These are phyloP conservation scores for Euclidia mi DNA, from an alignment of 2,888 invertebrate species.

Conservation along the genomic window DNA sequence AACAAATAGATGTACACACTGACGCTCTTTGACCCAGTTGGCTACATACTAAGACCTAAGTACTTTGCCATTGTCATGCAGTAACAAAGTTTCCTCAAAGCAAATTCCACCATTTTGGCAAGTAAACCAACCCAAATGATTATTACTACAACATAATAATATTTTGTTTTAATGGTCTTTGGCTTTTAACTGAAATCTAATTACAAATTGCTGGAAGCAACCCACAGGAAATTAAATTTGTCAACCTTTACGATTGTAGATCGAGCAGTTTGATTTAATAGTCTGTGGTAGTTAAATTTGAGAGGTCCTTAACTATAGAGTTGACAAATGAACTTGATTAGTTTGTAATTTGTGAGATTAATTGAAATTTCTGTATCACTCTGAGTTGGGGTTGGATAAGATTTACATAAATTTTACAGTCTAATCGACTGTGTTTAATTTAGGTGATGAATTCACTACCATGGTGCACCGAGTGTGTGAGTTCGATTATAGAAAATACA, in stretches of 20 bases:
- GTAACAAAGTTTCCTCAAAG: slow-evolving; percentile 3
- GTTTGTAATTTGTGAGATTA: slow-evolving; percentile 12
- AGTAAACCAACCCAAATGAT: background rate
- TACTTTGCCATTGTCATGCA: background rate
- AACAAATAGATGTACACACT: too few relatives aligned
- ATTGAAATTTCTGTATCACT: background rate
- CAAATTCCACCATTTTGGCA: slow-evolving; percentile 5
- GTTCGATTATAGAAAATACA: too few relatives aligned
- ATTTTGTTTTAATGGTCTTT: slow-evolving; percentile 29
- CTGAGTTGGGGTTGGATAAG: background rate
- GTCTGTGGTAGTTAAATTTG: slow-evolving; percentile 27
- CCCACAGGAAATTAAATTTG: slow-evolving; percentile 50
- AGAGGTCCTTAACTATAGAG: slow-evolving; percentile 27
- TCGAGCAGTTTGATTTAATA: slow-evolving; percentile 45
- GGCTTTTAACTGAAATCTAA: slow-evolving; percentile 38
- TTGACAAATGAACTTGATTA: slow-evolving; percentile 32
- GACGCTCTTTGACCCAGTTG: background rate
- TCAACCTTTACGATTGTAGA: slow-evolving; percentile 39
- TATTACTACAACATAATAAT: slow-evolving; percentile 14
- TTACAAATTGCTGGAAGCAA: slow-evolving; percentile 33
- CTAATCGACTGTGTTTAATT: too few relatives aligned
- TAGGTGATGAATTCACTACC: too few relatives aligned
- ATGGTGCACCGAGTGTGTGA: too few relatives aligned
- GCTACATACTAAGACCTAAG: background rate
- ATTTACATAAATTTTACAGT: too few relatives aligned